These are phyloP conservation scores for Pseudorectes ferrugineus DNA, from an alignment of 2,113 vertebrate genomes.

Conservation along the genomic window DNA sequence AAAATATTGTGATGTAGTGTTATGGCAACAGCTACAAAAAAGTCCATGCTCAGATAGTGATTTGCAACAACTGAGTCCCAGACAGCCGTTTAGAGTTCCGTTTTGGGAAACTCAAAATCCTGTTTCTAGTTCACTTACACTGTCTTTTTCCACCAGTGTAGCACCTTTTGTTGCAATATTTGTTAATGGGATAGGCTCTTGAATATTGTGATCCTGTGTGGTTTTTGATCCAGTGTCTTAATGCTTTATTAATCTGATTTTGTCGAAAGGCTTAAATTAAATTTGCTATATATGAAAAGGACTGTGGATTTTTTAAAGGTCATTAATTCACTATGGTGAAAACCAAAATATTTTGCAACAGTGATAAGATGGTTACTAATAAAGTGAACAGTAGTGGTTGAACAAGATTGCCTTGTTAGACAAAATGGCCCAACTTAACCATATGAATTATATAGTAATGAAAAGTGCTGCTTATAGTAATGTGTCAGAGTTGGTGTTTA, in stretches of 20 bases:
- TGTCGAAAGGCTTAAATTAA: background rate
- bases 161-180: background rate
- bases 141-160: background rate
- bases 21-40: background rate
- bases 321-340: background rate
- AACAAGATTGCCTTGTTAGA: background rate
- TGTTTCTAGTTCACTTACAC: background rate
- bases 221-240: background rate
- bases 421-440: background rate
- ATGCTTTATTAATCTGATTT: background rate
- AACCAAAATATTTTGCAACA: background rate
- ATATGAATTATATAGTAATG: background rate
- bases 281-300: background rate
- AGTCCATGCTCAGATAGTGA: background rate
- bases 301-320: background rate
- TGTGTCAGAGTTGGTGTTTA: background rate
- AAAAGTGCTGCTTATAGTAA: background rate
- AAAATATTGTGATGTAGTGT: background rate
- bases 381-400: background rate
- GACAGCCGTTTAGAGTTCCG: background rate
- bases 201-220: background rate
- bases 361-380: background rate
- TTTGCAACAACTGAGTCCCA: background rate
- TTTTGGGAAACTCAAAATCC: background rate
- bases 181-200: background rate